phyloP scores from a whole-genome alignment of 1,140 invertebrate species.

The Lepidurus couesii region DNA sequence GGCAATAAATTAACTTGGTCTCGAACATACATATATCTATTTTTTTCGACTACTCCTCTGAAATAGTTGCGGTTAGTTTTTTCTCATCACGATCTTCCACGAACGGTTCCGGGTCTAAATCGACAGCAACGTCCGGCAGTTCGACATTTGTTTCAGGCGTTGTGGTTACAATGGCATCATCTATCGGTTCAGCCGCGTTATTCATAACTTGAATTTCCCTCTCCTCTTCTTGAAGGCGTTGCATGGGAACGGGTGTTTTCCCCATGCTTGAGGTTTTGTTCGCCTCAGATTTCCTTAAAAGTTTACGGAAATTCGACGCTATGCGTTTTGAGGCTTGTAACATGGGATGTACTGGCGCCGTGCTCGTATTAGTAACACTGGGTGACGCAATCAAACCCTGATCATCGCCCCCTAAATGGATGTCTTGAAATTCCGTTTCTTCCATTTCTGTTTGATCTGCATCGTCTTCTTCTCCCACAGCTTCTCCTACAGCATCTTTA shows the following conservation, averaged over 20 bases:
- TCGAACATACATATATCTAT: background rate
- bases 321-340: background rate
- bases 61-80: background rate
- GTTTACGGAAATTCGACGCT: constrained; percentile 11
- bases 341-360: background rate
- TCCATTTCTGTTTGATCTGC: background rate
- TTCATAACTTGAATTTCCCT: background rate
- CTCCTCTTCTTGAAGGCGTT: background rate
- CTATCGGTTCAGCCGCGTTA: background rate
- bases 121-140: background rate
- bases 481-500: background rate
- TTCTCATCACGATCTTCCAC: background rate
- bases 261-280: background rate
- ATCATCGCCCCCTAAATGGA: background rate
- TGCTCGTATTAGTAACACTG: background rate
- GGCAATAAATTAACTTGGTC: background rate
- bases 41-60: background rate
- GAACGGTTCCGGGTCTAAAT: background rate
- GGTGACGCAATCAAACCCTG: background rate
- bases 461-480: background rate
- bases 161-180: background rate
- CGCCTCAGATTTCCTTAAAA: background rate
- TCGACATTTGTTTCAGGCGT: background rate
- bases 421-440: background rate
- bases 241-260: background rate